Conservation (phyloP, 2,888 invertebrate species). For the Leptura quadrifasciata region DNA sequence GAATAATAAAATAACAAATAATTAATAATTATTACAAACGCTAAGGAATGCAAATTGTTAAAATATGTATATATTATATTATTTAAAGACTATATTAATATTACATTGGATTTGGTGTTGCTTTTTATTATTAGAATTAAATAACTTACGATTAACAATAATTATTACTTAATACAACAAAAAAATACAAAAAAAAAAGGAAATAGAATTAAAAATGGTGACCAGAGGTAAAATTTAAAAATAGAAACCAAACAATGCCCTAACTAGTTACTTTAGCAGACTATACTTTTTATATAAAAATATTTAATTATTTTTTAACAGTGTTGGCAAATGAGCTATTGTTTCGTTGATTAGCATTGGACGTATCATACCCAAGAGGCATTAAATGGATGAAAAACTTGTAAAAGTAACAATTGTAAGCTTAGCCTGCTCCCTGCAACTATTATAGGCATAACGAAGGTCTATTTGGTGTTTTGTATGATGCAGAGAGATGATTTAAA, state of each 20-base stretch:
- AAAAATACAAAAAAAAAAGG: slow-evolving; percentile 15
- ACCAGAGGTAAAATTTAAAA: slow-evolving; percentile 17
- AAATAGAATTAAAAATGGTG: slow-evolving; percentile 7
- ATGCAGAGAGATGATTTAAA: neutral
- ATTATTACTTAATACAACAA: slow-evolving; percentile 31
- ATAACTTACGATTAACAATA: slow-evolving; percentile 46
- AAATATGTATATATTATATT: slow-evolving; percentile 38
- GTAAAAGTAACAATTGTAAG: neutral
- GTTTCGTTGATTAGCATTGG: neutral
- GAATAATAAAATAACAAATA: slow-evolving; percentile 54
- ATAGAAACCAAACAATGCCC: slow-evolving; percentile 24
- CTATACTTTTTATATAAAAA: slow-evolving; percentile 1
- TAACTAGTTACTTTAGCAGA: slow-evolving; percentile 6
- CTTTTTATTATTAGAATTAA: slow-evolving; percentile 44
- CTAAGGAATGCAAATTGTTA: slow-evolving; percentile 55
- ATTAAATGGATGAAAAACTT: neutral
- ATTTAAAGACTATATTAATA: slow-evolving; percentile 50
- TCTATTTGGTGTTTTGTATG: neutral
- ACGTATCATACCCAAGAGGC: neutral
- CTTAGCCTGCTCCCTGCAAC: neutral
- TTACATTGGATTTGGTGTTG: slow-evolving; percentile 57
- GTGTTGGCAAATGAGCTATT: neutral
- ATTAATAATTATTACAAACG: slow-evolving; percentile 57
- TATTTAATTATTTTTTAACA: neutral
- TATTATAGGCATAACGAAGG: neutral